Percentiles rank a stretch among this genome's conserved stretches.
Evolutionary conservation across 2,888 invertebrate species (phyloP).

Genomic region (Saturnia pavonia): DNA sequence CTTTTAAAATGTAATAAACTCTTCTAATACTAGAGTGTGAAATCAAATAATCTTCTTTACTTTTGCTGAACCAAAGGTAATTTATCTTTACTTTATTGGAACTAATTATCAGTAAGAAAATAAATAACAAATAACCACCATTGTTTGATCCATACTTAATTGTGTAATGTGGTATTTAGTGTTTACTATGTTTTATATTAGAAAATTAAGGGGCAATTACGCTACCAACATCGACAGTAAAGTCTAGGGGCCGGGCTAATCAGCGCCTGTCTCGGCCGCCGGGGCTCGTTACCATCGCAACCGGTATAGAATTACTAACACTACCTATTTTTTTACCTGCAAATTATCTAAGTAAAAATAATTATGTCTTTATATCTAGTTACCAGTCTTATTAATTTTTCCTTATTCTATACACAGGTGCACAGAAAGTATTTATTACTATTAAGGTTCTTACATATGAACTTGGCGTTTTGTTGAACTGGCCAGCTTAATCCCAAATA

Average conservation of each 20-base stretch:
- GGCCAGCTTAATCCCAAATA: too few relatives aligned
- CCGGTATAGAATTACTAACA: slow-evolving; percentile 17
- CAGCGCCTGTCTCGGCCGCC: slow-evolving; percentile 24
- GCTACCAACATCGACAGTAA: slow-evolving; percentile 27
- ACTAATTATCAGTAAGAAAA: not conserved
- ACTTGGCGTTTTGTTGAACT: too few relatives aligned
- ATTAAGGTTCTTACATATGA: too few relatives aligned
- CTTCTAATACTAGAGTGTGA: too few relatives aligned
- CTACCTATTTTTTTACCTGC: slow-evolving; percentile 13
- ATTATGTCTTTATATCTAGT: not conserved
- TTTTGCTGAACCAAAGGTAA: too few relatives aligned
- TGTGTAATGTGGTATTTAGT: slow-evolving; percentile 4
- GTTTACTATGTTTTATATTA: slow-evolving; percentile 21
- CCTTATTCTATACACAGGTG: not conserved
- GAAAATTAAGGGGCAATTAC: slow-evolving; percentile 33
- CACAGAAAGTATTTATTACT: not conserved
- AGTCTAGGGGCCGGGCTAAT: slow-evolving; percentile 31
- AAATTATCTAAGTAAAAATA: slow-evolving; percentile 15
- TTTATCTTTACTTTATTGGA: too few relatives aligned
- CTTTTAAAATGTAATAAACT: not conserved
- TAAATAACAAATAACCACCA: not conserved
- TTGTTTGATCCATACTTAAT: not conserved
- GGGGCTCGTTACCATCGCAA: slow-evolving; percentile 22
- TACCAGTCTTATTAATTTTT: not conserved
- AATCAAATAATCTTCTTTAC: too few relatives aligned